Percentiles rank a stretch among this genome's conserved stretches.
Evolutionary conservation across 2,113 vertebrate species (phyloP).

Genomic region (Carollia perspicillata): DNA sequence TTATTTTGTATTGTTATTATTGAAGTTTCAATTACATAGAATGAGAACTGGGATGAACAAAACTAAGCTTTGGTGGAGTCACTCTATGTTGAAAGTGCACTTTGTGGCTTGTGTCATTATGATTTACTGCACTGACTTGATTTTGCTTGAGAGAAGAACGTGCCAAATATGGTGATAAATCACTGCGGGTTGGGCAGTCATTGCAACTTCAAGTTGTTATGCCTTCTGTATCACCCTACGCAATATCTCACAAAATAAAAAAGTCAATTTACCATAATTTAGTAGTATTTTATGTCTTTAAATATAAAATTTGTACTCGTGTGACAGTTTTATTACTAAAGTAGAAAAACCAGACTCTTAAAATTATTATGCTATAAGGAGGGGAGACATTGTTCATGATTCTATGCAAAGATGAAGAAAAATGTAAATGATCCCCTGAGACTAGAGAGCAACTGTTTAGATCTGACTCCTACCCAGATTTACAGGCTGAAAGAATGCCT

Average conservation of each 20-base stretch:
- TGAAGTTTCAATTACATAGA: conserved; percentile 31
- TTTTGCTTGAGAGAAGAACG: background rate
- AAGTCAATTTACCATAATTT: background rate
- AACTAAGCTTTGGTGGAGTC: background rate
- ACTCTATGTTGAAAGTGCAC: background rate
- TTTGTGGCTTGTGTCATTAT: conserved; percentile 35
- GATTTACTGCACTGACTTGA: background rate
- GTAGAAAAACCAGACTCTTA: background rate
- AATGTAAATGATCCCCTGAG: background rate
- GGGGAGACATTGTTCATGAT: background rate
- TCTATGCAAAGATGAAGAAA: background rate
- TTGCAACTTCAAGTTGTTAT: background rate
- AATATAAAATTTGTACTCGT: background rate
- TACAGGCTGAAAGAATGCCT: background rate
- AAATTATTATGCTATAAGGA: background rate
- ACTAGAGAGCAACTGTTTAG: background rate
- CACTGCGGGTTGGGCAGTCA: background rate
- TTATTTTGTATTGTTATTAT: conserved; percentile 31
- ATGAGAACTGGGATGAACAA: conserved; percentile 18
- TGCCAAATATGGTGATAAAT: background rate
- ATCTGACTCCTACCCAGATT: background rate
- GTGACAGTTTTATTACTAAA: background rate
- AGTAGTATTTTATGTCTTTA: background rate
- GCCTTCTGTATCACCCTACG: background rate
- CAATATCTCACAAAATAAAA: conserved; percentile 4